phyloP scores from a whole-genome alignment of 2,797 vertebrate genomes.

The Trachops cirrhosus region DNA sequence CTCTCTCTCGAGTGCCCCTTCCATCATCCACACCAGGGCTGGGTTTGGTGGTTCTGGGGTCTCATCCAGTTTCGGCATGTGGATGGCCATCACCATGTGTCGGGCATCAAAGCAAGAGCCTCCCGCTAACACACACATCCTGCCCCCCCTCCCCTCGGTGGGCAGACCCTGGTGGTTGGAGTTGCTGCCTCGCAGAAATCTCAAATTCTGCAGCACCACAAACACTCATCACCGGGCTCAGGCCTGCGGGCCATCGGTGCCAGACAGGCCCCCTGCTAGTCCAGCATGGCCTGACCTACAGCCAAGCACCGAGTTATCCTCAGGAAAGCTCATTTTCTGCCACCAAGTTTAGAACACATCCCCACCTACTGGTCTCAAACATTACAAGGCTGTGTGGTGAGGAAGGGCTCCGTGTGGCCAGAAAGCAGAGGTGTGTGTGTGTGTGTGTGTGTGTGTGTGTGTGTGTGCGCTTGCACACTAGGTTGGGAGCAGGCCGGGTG shows the following conservation, averaged over 20 bases:
- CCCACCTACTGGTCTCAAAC: slow-evolving; percentile 82
- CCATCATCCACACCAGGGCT: neutral
- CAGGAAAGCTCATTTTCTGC: slow-evolving; percentile 45
- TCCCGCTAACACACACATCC: too few species aligned
- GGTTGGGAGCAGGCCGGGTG: too few species aligned
- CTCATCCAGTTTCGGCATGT: neutral
- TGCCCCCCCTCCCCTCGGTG: neutral
- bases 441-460: neutral
- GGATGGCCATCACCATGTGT: neutral
- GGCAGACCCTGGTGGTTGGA: neutral
- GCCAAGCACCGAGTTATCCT: neutral
- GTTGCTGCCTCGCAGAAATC: neutral
- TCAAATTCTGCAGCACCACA: neutral
- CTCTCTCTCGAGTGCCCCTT: neutral
- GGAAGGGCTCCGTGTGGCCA: neutral
- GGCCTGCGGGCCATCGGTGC: neutral
- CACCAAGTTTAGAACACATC: slow-evolving; percentile 78
- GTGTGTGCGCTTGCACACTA: neutral
- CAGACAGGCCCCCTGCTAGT: neutral
- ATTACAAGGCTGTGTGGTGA: neutral
- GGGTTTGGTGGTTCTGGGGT: neutral
- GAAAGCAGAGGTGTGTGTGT: neutral
- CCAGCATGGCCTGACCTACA: neutral
- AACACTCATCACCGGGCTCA: neutral
- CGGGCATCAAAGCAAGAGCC: neutral